phyloP scores from a whole-genome alignment of 1,140 invertebrate species.

The Zophobas atratus region DNA sequence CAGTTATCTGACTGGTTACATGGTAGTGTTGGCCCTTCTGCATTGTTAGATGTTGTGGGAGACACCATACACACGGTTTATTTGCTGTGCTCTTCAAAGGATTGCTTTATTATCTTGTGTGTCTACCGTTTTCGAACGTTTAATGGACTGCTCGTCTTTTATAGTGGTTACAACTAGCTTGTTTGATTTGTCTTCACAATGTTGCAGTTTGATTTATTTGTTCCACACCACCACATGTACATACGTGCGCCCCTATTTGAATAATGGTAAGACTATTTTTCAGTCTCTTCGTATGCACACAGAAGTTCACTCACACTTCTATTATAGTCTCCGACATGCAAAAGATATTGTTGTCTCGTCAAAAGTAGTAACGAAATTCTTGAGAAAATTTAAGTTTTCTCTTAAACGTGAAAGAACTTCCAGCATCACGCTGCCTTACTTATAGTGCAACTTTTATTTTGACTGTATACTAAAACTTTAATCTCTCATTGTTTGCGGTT shows the following conservation, averaged over 20 bases:
- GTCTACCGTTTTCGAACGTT: conserved; percentile 21
- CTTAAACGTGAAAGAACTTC: too few relatives aligned
- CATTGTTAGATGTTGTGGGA: conserved; percentile 38
- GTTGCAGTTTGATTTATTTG: conserved; percentile 23
- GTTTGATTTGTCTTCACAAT: conserved; percentile 21
- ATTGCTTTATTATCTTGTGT: conserved; percentile 39
- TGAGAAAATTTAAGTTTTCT: too few relatives aligned
- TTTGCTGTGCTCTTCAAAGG: conserved; percentile 40
- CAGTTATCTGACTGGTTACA: conserved; percentile 52
- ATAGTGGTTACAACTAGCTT: conserved; percentile 38
- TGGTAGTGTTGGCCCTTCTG: conserved; percentile 28
- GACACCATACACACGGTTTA: conserved; percentile 30
- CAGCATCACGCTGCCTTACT: too few relatives aligned
- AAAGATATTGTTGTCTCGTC: too few relatives aligned
- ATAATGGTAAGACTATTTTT: too few relatives aligned
- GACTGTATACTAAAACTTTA: too few relatives aligned
- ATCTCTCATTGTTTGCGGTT: too few relatives aligned
- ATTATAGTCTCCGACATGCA: too few relatives aligned
- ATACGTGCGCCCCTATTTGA: not conserved
- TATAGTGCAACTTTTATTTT: too few relatives aligned
- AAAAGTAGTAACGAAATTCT: too few relatives aligned
- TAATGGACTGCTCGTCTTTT: conserved; percentile 34
- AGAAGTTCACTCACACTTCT: too few relatives aligned
- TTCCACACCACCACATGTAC: not conserved
- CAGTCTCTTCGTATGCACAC: too few relatives aligned